Evolutionary conservation across 2,797 vertebrate species (phyloP).

Genomic region (Taenioides sp.): DNA sequence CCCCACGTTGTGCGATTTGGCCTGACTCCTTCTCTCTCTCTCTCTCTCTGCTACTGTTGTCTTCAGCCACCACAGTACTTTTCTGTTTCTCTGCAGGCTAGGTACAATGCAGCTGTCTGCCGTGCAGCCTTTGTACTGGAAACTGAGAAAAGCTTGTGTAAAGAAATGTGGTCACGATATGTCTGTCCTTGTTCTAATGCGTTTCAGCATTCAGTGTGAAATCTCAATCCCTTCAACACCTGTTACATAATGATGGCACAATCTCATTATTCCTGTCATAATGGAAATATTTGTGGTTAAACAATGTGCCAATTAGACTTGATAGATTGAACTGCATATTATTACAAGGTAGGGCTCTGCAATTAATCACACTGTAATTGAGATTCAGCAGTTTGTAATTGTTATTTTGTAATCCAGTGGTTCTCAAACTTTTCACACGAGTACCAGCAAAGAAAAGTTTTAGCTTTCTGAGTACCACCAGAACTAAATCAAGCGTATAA

Average conservation of each 20-base stretch:
- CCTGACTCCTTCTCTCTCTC: neutral
- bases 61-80: slow-evolving; percentile 29
- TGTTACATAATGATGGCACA: slow-evolving; percentile 43
- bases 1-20: slow-evolving; percentile 26
- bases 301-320: slow-evolving; percentile 1
- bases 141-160: slow-evolving; percentile 35
- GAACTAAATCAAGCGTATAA: no score
- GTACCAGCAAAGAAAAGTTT: no score
- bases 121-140: slow-evolving; percentile 20
- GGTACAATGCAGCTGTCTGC: slow-evolving; percentile 14
- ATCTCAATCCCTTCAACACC: slow-evolving; percentile 31
- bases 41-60: slow-evolving; percentile 27
- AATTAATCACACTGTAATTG: no score
- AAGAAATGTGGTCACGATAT: slow-evolving; percentile 31
- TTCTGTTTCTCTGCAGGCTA: slow-evolving; percentile 37
- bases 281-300: slow-evolving; percentile 20
- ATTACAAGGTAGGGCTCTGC: no score
- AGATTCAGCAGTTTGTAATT: no score
- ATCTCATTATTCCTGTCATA: slow-evolving; percentile 30
- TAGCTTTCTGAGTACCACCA: no score
- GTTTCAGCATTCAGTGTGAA: slow-evolving; percentile 52
- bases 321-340: neutral
- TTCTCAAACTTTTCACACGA: no score
- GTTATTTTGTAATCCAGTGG: no score
- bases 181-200: slow-evolving; percentile 13